These are phyloP conservation scores for Eupithecia insigniata DNA, from an alignment of 2,888 invertebrate species.

Conservation along the genomic window DNA sequence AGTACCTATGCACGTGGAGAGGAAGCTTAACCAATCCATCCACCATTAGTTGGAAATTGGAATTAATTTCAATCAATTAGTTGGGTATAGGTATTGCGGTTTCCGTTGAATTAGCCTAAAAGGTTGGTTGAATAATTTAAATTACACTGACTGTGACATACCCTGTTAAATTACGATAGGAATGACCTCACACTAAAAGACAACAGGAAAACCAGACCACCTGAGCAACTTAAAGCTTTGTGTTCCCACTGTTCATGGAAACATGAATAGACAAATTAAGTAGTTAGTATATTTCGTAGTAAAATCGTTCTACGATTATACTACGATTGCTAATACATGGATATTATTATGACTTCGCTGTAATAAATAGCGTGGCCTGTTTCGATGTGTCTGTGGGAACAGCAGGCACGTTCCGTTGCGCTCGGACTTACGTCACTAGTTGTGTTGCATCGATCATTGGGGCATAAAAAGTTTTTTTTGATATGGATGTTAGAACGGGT, in stretches of 20 bases:
- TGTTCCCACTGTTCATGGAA: slow-evolving; percentile 34
- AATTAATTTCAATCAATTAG: slow-evolving; percentile 19
- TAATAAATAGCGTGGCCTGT: slow-evolving; percentile 9
- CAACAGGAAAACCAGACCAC: slow-evolving; percentile 39
- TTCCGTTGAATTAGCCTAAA: neutral
- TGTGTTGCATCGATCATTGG: slow-evolving; percentile 34
- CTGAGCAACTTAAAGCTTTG: slow-evolving; percentile 22
- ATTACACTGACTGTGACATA: slow-evolving; percentile 5
- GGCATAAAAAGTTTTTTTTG: slow-evolving; percentile 31
- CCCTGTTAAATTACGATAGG: neutral
- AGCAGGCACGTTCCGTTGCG: slow-evolving; percentile 19
- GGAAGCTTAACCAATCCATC: slow-evolving; percentile 25
- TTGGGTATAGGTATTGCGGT: neutral
- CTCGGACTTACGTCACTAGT: slow-evolving; percentile 30
- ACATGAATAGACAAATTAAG: slow-evolving; percentile 27
- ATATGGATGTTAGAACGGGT: slow-evolving; percentile 47
- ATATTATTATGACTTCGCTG: slow-evolving; percentile 33
- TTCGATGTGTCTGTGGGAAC: slow-evolving; percentile 32
- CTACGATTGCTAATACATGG: slow-evolving; percentile 22
- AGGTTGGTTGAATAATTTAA: neutral
- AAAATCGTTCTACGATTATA: slow-evolving; percentile 37
- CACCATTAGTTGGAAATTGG: slow-evolving; percentile 18
- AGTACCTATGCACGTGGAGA: slow-evolving; percentile 46
- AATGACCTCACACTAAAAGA: slow-evolving; percentile 27
- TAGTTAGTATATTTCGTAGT: slow-evolving; percentile 31